phyloP scores from a whole-genome alignment of 1,140 invertebrate genomes.

The Papilio polytes region DNA sequence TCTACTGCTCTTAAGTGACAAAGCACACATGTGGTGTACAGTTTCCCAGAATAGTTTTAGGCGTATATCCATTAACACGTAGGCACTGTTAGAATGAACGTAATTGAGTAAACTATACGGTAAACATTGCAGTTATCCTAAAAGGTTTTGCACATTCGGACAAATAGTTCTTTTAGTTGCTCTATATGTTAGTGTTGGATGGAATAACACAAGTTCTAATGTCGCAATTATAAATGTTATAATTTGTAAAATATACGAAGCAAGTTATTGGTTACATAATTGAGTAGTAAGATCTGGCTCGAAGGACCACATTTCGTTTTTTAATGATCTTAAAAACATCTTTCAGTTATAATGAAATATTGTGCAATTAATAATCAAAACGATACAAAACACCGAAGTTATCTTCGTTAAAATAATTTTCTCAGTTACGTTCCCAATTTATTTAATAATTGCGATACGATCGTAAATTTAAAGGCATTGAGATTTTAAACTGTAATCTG shows the following conservation, averaged over 20 bases:
- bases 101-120: constrained; percentile 19
- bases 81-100: constrained; percentile 17
- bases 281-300: neutral
- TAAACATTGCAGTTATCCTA: constrained; percentile 34
- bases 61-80: constrained; percentile 13
- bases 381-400: neutral
- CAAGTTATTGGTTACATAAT: neutral
- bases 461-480: neutral
- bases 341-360: neutral
- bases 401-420: constrained; percentile 10
- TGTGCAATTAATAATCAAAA: neutral
- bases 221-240: neutral
- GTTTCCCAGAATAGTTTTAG: constrained; percentile 7
- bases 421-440: neutral
- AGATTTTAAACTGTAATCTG: neutral
- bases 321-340: neutral
- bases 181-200: neutral
- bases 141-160: constrained; percentile 29
- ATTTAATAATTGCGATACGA: too few relatives aligned
- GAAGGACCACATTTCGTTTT: neutral
- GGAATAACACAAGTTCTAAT: neutral
- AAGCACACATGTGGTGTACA: neutral
- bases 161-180: neutral
- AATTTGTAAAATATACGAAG: too few relatives aligned
- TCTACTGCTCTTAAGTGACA: neutral